Base-by-base conservation (phyloP, 2,888 invertebrate species). In the Dinocampus coccinellae region DNA sequence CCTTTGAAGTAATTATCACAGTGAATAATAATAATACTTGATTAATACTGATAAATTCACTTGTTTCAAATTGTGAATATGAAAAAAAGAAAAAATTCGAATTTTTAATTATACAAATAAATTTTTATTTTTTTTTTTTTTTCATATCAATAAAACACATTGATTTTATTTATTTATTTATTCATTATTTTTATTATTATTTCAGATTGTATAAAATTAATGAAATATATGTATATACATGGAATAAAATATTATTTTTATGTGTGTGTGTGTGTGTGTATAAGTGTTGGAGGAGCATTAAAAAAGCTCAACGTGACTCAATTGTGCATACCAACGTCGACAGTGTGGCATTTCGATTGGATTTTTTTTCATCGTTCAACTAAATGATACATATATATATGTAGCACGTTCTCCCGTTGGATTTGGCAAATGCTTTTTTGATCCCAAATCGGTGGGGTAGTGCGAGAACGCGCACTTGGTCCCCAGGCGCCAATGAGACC, bases 401-500 rank as follows among this genome's bases (percentile, higher is more conserved):
- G 16, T 13, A 9, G 20, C 26, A 33, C 29, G 16, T 29, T 36
- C 66, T 39, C 57, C 63, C 63, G 29, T 70, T 78, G 82, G 82
- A 84, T 86, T 84, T 82, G 77, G 77, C 80, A 80, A 84, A 85
- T 84, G 85, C 82, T 84, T 85, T 85, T 86, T 85, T 84, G 84
- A 86, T 85, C 85, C 84, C 76, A 71, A 66, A 39, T 62, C 63
- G 66, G 47, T 60, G 62, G 61, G 71, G 78, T 75, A 58, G 73
- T 74, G 75, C 75, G 76, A 77, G 78, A 75, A 71, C 76, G 77
- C 76, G 76, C 76, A 74, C 80, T 84, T 76, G 79, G 80, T 86
- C 86, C 85, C 85, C 76, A 82, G 84, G 81, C 86, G 82, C 84
- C 86, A 85, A 86, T 86, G 85, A 86, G 82, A 84, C 85, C 85